A percentile compares a stretch with the other conserved stretches of the same genome.
Conservation (phyloP, 2,797 vertebrate genomes). For the Siniperca obscura region DNA sequence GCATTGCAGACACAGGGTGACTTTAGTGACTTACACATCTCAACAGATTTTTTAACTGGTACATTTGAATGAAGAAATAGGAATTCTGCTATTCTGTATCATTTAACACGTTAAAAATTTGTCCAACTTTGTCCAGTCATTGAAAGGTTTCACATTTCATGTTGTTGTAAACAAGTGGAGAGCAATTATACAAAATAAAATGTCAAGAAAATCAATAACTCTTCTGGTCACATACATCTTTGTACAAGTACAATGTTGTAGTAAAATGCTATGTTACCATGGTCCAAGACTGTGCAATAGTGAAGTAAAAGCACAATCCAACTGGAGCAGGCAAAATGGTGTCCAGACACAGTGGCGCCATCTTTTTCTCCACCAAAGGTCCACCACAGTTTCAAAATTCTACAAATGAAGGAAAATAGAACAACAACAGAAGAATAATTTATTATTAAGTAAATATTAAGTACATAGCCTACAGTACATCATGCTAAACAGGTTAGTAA, state of each 20-base stretch:
- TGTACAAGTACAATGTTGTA: background rate
- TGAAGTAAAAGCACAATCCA: background rate
- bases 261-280: background rate
- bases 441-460: background rate
- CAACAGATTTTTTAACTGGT: background rate
- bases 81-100: background rate
- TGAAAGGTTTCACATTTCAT: constrained; percentile 4
- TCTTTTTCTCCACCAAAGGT: background rate
- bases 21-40: background rate
- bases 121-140: background rate
- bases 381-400: background rate
- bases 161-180: background rate
- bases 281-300: no score
- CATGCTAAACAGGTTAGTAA: background rate
- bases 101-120: background rate
- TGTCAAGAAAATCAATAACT: background rate
- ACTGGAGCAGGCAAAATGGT: background rate
- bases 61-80: background rate
- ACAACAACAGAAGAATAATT: background rate
- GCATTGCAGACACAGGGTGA: background rate
- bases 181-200: background rate
- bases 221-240: background rate
- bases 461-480: background rate
- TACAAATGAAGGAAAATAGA: background rate
- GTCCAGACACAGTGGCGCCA: background rate